Evolutionary conservation across 1,140 invertebrate genomes (phyloP).

Genomic region (Cecropterus lyciades): DNA sequence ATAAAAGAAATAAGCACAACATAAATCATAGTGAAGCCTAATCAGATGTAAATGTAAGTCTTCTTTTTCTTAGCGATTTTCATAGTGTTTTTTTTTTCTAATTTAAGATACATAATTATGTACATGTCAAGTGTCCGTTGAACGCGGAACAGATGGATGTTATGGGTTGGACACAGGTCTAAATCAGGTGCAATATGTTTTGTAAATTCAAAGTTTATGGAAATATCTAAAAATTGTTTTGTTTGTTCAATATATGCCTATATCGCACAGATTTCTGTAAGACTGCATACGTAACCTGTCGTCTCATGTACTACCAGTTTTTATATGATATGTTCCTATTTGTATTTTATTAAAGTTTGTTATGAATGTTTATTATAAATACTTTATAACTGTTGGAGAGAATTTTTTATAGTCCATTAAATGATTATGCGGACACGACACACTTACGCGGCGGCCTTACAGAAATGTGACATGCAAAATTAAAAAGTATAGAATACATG

Average conservation of each 20-base stretch:
- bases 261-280: neutral
- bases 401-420: slow-evolving; percentile 29
- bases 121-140: slow-evolving; percentile 49
- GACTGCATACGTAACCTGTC: neutral
- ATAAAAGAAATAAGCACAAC: slow-evolving; percentile 79
- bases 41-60: slow-evolving; percentile 66
- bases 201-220: slow-evolving; percentile 32
- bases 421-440: slow-evolving; percentile 13
- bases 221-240: slow-evolving; percentile 11
- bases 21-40: slow-evolving; percentile 76
- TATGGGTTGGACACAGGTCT: slow-evolving; percentile 50
- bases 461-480: slow-evolving; percentile 2
- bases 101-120: slow-evolving; percentile 54
- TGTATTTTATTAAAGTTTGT: slow-evolving; percentile 31
- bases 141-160: slow-evolving; percentile 41
- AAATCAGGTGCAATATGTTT: slow-evolving; percentile 59
- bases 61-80: slow-evolving; percentile 61
- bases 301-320: slow-evolving; percentile 20
- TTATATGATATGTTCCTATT: slow-evolving; percentile 29
- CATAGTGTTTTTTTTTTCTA: slow-evolving; percentile 61
- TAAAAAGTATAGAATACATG: slow-evolving; percentile 10
- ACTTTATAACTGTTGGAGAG: slow-evolving; percentile 32
- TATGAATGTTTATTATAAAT: slow-evolving; percentile 34
- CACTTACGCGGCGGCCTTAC: slow-evolving; percentile 13
- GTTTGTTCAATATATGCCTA: slow-evolving; percentile 6